These are phyloP conservation scores for Caenorhabditis sp. DNA, from an alignment of 2,888 invertebrate genomes.

Conservation along the genomic window DNA sequence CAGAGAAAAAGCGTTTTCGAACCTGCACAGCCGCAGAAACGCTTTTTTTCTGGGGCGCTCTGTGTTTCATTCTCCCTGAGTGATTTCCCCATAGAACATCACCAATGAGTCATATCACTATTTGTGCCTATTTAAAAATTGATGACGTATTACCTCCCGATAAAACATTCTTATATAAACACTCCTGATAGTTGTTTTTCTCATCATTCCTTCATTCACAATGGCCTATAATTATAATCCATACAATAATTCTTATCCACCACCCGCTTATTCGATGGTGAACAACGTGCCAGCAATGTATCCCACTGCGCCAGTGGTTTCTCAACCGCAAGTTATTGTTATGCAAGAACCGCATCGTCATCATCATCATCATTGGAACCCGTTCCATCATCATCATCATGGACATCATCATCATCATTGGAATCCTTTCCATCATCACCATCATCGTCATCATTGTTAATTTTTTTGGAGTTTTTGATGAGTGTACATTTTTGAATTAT, in stretches of 20 bases:
- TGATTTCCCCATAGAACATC: conserved; percentile 1
- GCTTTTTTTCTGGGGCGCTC: no score
- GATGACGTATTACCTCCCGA: no score
- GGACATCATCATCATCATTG: conserved; percentile 8
- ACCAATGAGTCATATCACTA: conserved; percentile 9
- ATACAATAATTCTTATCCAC: not conserved
- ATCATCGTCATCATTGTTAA: conserved; percentile 9
- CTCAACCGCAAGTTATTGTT: not conserved
- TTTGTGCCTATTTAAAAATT: not conserved
- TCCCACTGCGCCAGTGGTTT: not conserved
- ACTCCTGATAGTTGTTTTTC: no score
- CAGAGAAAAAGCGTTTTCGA: no score
- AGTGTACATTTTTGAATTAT: no score
- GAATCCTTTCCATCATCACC: conserved; percentile 4
- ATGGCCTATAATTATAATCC: not conserved
- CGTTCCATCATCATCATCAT: conserved; percentile 1
- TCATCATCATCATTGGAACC: not conserved
- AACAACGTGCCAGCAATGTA: not conserved
- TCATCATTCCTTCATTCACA: not conserved
- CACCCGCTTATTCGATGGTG: not conserved
- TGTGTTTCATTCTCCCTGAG: no score
- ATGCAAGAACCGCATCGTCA: not conserved
- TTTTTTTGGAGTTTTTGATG: not conserved
- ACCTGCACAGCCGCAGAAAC: no score
- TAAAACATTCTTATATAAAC: no score